phyloP scores from a whole-genome alignment of 2,888 invertebrate species.

The Clostera curtula region DNA sequence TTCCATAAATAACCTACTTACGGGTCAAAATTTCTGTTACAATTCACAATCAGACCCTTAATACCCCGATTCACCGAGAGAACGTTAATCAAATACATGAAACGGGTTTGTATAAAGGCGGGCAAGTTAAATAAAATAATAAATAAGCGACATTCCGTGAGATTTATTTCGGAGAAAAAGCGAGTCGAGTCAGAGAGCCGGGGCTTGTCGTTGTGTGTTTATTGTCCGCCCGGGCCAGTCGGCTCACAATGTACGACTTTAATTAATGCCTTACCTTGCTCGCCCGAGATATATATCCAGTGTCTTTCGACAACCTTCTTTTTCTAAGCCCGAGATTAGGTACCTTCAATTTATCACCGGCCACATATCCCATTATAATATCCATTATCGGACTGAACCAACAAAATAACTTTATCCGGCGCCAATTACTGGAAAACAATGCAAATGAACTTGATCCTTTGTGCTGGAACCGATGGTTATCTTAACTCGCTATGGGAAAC shows the following conservation, averaged over 20 bases:
- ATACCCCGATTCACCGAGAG: conserved; percentile 47
- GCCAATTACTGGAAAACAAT: conserved; percentile 38
- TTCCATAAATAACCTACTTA: conserved; percentile 63
- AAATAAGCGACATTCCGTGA: conserved; percentile 67
- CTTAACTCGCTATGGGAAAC: conserved; percentile 40
- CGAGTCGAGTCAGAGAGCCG: conserved; percentile 55
- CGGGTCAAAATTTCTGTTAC: conserved; percentile 54
- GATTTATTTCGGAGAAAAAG: conserved; percentile 71
- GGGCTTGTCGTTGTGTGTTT: conserved; percentile 63
- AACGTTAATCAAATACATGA: conserved; percentile 64
- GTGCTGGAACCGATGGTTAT: conserved; percentile 40
- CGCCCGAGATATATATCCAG: conserved; percentile 49
- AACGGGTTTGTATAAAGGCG: conserved; percentile 67
- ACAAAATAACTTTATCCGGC: conserved; percentile 25
- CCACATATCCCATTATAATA: conserved; percentile 22
- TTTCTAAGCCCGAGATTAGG: conserved; percentile 28
- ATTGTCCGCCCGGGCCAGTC: conserved; percentile 54
- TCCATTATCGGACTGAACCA: conserved; percentile 19
- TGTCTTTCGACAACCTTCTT: conserved; percentile 36
- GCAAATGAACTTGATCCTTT: conserved; percentile 39
- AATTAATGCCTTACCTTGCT: conserved; percentile 63
- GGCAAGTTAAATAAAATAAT: conserved; percentile 70
- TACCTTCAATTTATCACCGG: conserved; percentile 15
- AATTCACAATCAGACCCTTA: conserved; percentile 64
- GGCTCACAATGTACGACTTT: conserved; percentile 55